These are phyloP conservation scores for Yponomeuta plumbellus DNA, from an alignment of 2,888 invertebrate genomes.

Conservation along the genomic window DNA sequence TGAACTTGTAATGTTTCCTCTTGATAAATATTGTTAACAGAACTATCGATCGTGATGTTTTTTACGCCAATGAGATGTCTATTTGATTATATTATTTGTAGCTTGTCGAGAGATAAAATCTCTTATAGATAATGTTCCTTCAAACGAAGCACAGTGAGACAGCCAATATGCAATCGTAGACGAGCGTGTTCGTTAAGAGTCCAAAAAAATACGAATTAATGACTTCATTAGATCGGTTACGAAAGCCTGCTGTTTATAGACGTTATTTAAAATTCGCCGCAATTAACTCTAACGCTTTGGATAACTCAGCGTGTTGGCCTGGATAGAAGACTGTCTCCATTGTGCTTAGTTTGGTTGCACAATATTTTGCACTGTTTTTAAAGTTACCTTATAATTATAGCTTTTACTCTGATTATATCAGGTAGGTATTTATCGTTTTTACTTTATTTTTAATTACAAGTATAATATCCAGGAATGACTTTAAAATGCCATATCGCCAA, in stretches of 20 bases:
- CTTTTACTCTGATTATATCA: not conserved
- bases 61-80: slow-evolving; percentile 17
- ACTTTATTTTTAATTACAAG: not conserved
- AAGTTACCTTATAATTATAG: too few relatives aligned
- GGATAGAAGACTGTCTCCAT: too few relatives aligned
- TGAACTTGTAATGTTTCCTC: slow-evolving; percentile 8
- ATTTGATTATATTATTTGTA: not conserved
- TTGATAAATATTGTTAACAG: not conserved
- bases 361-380: too few relatives aligned
- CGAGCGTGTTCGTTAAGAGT: not conserved
- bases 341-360: too few relatives aligned
- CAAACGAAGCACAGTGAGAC: not conserved
- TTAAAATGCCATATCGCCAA: too few relatives aligned
- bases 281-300: too few relatives aligned
- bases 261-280: not conserved
- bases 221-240: not conserved
- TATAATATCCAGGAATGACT: too few relatives aligned
- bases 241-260: not conserved
- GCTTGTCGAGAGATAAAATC: not conserved
- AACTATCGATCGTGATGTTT: slow-evolving; percentile 15
- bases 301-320: too few relatives aligned
- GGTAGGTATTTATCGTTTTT: not conserved
- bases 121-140: not conserved
- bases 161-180: not conserved
- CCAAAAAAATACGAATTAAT: not conserved